These are phyloP conservation scores for human (Homo sapiens) DNA, from an alignment of 2,113 vertebrate species.

Conservation along the genomic window DNA sequence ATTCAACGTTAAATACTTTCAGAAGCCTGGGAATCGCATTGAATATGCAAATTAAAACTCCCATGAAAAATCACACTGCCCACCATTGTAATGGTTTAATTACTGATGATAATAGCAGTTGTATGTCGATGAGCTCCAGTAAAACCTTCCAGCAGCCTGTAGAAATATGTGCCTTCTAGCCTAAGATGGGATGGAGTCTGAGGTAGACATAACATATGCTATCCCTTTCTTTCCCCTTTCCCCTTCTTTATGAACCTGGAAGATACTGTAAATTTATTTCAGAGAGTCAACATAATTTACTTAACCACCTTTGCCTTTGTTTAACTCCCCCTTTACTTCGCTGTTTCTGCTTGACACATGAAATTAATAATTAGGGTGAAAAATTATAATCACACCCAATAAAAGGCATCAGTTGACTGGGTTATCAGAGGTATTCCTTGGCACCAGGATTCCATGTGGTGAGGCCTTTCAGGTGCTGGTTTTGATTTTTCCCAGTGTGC, in stretches of 20 bases:
- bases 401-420: background rate
- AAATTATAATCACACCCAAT: background rate
- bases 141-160: background rate
- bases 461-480: background rate
- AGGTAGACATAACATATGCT: background rate
- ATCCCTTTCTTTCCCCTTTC: background rate
- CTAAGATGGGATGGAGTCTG: background rate
- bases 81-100: conserved; percentile 61
- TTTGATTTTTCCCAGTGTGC: conserved; percentile 54
- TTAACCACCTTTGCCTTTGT: background rate
- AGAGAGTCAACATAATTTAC: background rate
- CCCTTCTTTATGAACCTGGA: background rate
- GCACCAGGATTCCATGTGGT: background rate
- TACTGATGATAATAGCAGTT: conserved; percentile 59
- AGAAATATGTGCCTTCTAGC: background rate
- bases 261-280: background rate
- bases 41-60: conserved; percentile 64
- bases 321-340: background rate
- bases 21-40: conserved; percentile 62
- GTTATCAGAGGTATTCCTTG: conserved; percentile 18
- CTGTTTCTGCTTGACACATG: background rate
- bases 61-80: conserved; percentile 56
- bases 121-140: background rate
- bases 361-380: background rate
- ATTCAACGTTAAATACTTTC: conserved; percentile 72